Evolutionary conservation across 2,888 invertebrate species (phyloP).

Genomic region (Tachina lurida): DNA sequence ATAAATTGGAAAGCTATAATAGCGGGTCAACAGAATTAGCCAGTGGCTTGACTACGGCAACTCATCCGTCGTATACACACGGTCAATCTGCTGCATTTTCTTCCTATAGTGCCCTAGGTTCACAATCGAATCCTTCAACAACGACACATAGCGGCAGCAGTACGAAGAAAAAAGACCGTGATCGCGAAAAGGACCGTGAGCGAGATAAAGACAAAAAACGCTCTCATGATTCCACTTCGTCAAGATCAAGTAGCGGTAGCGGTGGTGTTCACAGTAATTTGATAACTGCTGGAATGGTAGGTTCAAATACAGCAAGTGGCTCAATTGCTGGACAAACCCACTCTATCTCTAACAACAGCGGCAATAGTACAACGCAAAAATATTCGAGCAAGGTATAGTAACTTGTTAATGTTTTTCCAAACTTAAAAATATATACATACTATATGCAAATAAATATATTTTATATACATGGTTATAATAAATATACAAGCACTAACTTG

Average conservation of each 20-base stretch:
- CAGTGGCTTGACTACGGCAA: conserved; percentile 4
- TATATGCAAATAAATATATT: conserved; percentile 24
- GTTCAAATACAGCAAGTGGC: conserved; percentile 57
- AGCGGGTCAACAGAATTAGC: conserved; percentile 67
- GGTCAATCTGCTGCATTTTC: conserved; percentile 45
- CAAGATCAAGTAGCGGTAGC: conserved; percentile 78
- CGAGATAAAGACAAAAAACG: conserved; percentile 80
- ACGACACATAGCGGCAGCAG: conserved; percentile 63
- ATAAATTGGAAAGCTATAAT: conserved; percentile 85
- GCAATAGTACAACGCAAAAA: conserved; percentile 73
- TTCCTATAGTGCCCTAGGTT: conserved; percentile 31
- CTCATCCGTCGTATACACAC: conserved; percentile 52
- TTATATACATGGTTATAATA: conserved; percentile 44
- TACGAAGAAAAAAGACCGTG: conserved; percentile 81
- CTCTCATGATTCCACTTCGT: conserved; percentile 76
- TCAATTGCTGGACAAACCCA: conserved; percentile 57
- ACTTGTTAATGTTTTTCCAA: conserved; percentile 45
- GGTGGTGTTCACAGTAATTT: conserved; percentile 30
- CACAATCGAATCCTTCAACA: conserved; percentile 65
- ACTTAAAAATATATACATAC: background rate
- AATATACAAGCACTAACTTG: conserved; percentile 28
- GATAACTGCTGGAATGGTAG: conserved; percentile 43
- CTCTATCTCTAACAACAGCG: conserved; percentile 49
- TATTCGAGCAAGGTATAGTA: conserved; percentile 78
- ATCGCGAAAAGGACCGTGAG: conserved; percentile 81